These are phyloP conservation scores for Acanthurus lineatus DNA, from an alignment of 2,797 vertebrate genomes.

Conservation along the genomic window DNA sequence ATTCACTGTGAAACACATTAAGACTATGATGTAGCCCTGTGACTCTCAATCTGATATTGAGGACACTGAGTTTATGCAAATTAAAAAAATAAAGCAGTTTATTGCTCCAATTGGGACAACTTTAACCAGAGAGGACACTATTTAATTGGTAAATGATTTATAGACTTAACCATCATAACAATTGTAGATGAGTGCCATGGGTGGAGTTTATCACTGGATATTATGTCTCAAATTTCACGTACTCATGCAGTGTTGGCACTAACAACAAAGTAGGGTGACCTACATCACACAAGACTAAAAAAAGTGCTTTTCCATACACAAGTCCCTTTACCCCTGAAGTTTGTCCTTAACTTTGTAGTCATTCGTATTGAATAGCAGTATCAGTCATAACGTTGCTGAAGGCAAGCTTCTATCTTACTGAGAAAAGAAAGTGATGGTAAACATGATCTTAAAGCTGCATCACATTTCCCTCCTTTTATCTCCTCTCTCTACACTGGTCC, in stretches of 20 bases:
- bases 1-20: neutral
- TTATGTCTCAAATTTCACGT: neutral
- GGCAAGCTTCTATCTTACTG: neutral
- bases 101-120: neutral
- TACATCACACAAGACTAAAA: neutral
- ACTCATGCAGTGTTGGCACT: constrained; percentile 22
- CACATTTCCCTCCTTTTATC: neutral
- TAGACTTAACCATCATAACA: neutral
- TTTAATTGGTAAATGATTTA: neutral
- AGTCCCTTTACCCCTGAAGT: neutral
- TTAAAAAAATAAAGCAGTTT: neutral
- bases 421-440: neutral
- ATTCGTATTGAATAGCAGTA: neutral
- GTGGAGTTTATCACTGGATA: neutral
- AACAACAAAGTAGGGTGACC: constrained; percentile 23
- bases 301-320: neutral
- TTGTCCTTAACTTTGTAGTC: neutral
- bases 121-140: neutral
- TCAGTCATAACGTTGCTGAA: neutral
- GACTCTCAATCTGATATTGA: neutral
- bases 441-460: neutral
- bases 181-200: neutral
- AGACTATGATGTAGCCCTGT: neutral
- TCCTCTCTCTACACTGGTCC: neutral
- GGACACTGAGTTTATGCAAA: neutral